A percentile compares a stretch with the other conserved stretches of the same genome.
phyloP scores from a whole-genome alignment of 2,113 vertebrate genomes.

The Ciconia boyciana region DNA sequence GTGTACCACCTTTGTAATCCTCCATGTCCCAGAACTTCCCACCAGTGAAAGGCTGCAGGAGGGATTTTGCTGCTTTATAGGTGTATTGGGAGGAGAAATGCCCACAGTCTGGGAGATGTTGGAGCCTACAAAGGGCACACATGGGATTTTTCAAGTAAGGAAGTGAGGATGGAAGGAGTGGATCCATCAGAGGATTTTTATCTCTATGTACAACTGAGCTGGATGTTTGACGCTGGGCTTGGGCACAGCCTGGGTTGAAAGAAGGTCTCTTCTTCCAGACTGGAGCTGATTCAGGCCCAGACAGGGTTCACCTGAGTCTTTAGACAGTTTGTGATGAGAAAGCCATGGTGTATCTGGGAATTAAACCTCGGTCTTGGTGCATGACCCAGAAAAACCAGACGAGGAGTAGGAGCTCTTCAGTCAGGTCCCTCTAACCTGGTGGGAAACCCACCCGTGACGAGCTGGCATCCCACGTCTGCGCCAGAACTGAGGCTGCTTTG shows the following conservation, averaged over 20 bases:
- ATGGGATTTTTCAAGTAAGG: not conserved
- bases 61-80: not conserved
- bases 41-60: not conserved
- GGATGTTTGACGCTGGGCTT: not conserved
- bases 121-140: not conserved
- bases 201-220: not conserved
- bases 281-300: not conserved
- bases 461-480: not conserved
- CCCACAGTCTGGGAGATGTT: not conserved
- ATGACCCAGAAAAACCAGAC: not conserved
- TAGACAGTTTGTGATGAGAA: not conserved
- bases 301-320: not conserved
- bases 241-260: not conserved
- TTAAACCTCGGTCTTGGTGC: rapidly evolving
- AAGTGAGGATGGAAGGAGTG: not conserved
- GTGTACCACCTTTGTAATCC: not conserved
- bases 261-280: not conserved
- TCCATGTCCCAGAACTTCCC: not conserved
- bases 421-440: not conserved
- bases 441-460: rapidly evolving
- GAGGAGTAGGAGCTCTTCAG: not conserved
- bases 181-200: not conserved
- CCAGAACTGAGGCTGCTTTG: not conserved
- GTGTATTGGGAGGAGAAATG: not conserved
- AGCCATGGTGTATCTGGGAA: not conserved